phyloP scores from a whole-genome alignment of 2,888 invertebrate genomes.

The Pristionchus exspectatus region DNA sequence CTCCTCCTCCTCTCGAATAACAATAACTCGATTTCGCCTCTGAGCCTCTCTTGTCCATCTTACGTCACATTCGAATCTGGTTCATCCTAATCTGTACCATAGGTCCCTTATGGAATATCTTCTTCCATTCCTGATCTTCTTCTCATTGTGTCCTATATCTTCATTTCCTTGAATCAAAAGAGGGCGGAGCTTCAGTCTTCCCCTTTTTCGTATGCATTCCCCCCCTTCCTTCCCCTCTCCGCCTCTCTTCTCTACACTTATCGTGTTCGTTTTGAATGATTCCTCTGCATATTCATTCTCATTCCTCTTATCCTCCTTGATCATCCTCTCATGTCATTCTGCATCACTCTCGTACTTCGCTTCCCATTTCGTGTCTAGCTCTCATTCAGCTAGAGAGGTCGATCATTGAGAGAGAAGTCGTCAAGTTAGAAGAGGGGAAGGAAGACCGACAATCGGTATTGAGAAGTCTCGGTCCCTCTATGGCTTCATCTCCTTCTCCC shows the following conservation, averaged over 20 bases:
- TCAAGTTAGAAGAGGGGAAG: conserved; percentile 13
- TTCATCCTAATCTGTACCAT: not conserved
- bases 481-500: not conserved
- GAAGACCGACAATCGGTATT: not conserved
- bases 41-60: conserved; percentile 28
- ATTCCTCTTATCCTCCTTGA: not conserved
- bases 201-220: conserved; percentile 41
- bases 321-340: not conserved
- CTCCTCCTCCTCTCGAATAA: conserved; percentile 46
- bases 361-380: conserved; percentile 17
- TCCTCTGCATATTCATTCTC: not conserved
- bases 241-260: conserved; percentile 20
- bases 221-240: conserved; percentile 1
- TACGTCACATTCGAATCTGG: not conserved
- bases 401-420: conserved; percentile 22
- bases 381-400: conserved; percentile 24
- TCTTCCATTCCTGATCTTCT: conserved; percentile 38
- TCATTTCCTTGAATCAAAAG: not conserved
- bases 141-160: conserved; percentile 33
- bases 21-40: conserved; percentile 44
- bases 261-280: conserved; percentile 2
- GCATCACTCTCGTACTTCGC: not conserved
- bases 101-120: not conserved
- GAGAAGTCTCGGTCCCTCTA: not conserved
- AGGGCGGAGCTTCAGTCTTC: conserved; percentile 41